Conservation (phyloP, 1,140 invertebrate species). For the Leptonema lineaticorne region DNA sequence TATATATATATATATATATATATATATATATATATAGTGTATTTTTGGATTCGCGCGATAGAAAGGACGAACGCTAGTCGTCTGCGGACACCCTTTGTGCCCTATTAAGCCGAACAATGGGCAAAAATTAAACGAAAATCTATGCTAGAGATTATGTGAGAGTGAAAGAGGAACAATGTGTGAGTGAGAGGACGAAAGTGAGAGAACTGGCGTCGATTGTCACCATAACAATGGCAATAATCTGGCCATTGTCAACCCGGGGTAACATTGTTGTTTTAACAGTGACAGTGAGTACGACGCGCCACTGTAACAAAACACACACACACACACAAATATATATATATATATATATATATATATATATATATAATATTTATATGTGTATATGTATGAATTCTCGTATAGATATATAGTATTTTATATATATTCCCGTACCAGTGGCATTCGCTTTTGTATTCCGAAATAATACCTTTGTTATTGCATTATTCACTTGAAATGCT, state of each 20-base stretch:
- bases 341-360: no score
- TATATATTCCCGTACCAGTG: no score
- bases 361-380: no score
- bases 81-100: background rate
- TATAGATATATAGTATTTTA: no score
- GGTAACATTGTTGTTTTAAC: slow-evolving; percentile 41
- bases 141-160: slow-evolving; percentile 40
- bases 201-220: slow-evolving; percentile 33
- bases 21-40: no score
- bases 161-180: slow-evolving; percentile 24
- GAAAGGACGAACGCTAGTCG: no score
- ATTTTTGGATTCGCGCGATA: no score
- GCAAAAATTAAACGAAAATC: slow-evolving; percentile 42
- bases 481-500: slow-evolving; percentile 41
- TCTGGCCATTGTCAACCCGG: slow-evolving; percentile 39
- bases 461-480: slow-evolving; percentile 43
- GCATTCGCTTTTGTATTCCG: slow-evolving; percentile 29
- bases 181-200: no score
- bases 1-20: no score
- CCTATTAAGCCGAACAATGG: slow-evolving; percentile 39
- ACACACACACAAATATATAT: no score
- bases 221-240: slow-evolving; percentile 40
- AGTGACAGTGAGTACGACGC: slow-evolving; percentile 25
- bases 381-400: no score
- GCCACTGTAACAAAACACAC: background rate